These are phyloP conservation scores for Rhyacichthys aspro DNA, from an alignment of 2,797 vertebrate species.

Conservation along the genomic window DNA sequence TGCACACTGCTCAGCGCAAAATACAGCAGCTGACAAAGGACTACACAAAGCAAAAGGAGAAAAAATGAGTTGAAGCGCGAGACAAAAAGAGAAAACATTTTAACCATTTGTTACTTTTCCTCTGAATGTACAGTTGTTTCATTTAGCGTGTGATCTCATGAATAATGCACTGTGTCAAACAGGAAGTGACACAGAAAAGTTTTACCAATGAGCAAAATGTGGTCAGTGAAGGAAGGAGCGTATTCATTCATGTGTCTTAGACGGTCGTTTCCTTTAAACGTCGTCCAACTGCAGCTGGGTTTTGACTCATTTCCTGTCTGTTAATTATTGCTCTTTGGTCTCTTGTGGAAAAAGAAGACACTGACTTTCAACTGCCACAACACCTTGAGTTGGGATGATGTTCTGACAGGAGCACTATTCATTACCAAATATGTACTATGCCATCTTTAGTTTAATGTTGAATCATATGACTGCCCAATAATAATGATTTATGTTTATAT, in stretches of 20 bases:
- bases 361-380: background rate
- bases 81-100: background rate
- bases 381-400: no score
- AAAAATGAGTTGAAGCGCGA: conserved; percentile 1
- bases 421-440: no score
- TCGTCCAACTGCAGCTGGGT: conserved; percentile 46
- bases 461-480: no score
- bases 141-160: conserved; percentile 4
- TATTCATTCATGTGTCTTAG: conserved; percentile 39
- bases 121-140: background rate
- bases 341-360: conserved; percentile 32
- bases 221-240: conserved; percentile 5
- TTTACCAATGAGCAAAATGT: conserved; percentile 5
- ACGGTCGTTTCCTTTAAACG: conserved; percentile 65
- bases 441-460: no score
- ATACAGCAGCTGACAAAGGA: conserved; percentile 27
- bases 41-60: conserved; percentile 19
- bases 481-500: no score
- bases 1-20: conserved; percentile 37
- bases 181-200: conserved; percentile 17
- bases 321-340: conserved; percentile 60
- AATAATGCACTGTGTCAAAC: conserved; percentile 15
- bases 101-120: background rate
- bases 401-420: no score
- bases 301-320: conserved; percentile 69